Conservation (phyloP, 2,888 invertebrate genomes). For the Nemotelus pantherinus region DNA sequence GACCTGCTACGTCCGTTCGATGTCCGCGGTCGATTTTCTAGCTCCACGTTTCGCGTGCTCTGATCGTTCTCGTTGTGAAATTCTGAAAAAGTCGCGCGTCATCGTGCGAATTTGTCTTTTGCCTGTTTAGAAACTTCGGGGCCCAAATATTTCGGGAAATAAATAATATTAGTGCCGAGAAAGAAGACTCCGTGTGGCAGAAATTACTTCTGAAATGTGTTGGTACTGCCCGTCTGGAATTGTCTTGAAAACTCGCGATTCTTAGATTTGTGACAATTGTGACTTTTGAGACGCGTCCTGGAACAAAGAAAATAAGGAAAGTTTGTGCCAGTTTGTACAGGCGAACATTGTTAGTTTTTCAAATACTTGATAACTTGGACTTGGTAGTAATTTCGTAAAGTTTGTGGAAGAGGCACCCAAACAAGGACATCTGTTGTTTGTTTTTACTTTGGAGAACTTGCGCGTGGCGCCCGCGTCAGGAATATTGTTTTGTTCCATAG, state of each 20-base stretch:
- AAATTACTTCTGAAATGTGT: too few relatives aligned
- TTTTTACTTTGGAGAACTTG: constrained; percentile 8
- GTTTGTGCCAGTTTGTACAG: too few relatives aligned
- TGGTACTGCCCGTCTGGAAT: too few relatives aligned
- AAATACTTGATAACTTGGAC: too few relatives aligned
- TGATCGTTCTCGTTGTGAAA: constrained; percentile 15
- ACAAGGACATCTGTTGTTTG: constrained; percentile 39
- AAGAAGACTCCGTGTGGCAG: too few relatives aligned
- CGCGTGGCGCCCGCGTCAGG: constrained; percentile 2
- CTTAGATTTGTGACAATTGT: too few relatives aligned
- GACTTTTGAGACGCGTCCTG: too few relatives aligned
- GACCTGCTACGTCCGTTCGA: neutral
- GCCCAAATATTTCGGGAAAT: too few relatives aligned
- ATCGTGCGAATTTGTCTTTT: constrained; percentile 17
- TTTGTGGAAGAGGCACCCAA: neutral
- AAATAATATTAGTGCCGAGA: too few relatives aligned
- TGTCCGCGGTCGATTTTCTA: constrained; percentile 9
- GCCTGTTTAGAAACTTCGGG: neutral
- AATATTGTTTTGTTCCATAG: neutral
- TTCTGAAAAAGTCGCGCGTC: constrained; percentile 40
- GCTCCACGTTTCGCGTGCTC: neutral
- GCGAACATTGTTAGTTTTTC: too few relatives aligned
- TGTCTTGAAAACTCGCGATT: too few relatives aligned
- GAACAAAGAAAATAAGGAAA: neutral
- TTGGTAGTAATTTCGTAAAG: neutral